These are phyloP conservation scores for Macrosteles quadrilineatus DNA, from an alignment of 1,140 invertebrate species.

Conservation along the genomic window DNA sequence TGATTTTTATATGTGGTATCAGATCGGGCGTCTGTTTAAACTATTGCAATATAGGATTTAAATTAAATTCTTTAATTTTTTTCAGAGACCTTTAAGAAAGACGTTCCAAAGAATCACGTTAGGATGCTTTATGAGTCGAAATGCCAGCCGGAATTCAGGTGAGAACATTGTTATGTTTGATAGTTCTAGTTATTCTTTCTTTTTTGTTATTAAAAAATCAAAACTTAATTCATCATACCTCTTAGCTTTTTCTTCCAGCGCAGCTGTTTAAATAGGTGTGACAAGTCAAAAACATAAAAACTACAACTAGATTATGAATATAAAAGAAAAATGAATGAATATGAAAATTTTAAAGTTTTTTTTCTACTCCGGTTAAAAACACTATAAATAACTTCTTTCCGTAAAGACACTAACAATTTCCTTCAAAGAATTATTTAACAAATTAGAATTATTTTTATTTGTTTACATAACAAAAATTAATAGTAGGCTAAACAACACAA, in stretches of 20 bases:
- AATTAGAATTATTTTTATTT: no score
- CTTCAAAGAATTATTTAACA: no score
- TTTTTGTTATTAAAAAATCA: not conserved
- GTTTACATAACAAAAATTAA: no score
- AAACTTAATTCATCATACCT: not conserved
- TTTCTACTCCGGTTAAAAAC: no score
- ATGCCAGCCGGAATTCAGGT: slow-evolving; percentile 58
- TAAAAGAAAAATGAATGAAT: not conserved
- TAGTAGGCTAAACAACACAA: no score
- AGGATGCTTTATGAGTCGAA: slow-evolving; percentile 77
- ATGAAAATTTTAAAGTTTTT: not conserved
- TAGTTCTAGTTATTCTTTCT: not conserved
- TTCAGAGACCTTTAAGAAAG: slow-evolving; percentile 45
- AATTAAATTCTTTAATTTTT: not conserved
- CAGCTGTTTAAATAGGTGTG: not conserved
- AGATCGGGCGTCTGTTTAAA: no score
- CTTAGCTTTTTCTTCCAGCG: not conserved
- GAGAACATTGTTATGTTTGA: slow-evolving; percentile 44
- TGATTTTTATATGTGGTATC: no score
- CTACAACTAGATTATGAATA: not conserved
- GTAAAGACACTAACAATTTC: no score
- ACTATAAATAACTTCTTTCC: no score
- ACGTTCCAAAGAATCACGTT: slow-evolving; percentile 88
- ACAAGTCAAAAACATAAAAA: not conserved
- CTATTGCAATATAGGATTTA: no score